Evolutionary conservation across 2,797 vertebrate genomes (phyloP).

Genomic region (Balearica regulorum): DNA sequence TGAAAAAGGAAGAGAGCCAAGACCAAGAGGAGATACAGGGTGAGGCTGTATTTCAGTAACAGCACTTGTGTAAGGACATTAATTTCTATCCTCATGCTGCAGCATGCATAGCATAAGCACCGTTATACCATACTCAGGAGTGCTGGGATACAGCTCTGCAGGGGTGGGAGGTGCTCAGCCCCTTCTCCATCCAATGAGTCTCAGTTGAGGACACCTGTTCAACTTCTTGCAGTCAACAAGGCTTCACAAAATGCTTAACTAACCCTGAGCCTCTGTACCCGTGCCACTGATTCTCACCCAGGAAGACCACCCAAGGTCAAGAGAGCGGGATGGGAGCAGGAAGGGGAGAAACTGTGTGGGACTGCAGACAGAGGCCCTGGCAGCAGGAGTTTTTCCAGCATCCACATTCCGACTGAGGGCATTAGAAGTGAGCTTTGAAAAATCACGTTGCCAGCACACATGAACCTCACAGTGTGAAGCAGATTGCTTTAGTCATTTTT

Average conservation of each 20-base stretch:
- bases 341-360: not conserved
- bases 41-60: not conserved
- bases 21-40: not conserved
- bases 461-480: not conserved
- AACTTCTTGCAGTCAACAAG: not conserved
- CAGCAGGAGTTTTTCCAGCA: not conserved
- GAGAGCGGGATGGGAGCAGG: rapidly evolving
- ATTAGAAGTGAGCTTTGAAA: not conserved
- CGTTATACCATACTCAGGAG: not conserved
- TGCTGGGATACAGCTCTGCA: not conserved
- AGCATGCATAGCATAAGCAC: not conserved
- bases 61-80: not conserved
- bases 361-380: not conserved
- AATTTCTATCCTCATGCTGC: not conserved
- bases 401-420: rapidly evolving
- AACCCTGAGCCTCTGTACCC: not conserved
- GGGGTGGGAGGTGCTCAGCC: not conserved
- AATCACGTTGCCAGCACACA: not conserved
- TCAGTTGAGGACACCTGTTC: not conserved
- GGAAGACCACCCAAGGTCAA: not conserved
- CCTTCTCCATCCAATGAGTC: not conserved
- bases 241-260: not conserved
- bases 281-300: not conserved
- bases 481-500: not conserved
- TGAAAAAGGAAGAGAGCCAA: not conserved